Conservation (phyloP, 1,140 invertebrate species). For the Drosophila persimilis region DNA sequence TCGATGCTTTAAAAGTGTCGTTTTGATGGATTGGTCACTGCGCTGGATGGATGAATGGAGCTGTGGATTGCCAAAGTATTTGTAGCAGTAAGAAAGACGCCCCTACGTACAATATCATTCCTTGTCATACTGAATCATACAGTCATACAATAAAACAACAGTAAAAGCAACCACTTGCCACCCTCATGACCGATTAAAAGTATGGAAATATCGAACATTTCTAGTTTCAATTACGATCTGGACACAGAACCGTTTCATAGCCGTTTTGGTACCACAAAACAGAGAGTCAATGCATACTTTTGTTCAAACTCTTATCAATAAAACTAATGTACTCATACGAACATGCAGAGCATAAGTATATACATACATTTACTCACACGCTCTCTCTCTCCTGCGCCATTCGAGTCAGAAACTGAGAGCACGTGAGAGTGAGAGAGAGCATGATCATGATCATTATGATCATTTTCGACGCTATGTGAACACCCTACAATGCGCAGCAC, state of each 20-base stretch:
- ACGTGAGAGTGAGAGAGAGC: slow-evolving; percentile 8
- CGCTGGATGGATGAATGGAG: no score
- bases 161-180: background rate
- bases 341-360: background rate
- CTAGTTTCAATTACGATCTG: slow-evolving; percentile 8
- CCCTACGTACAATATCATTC: background rate
- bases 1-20: slow-evolving; percentile 2
- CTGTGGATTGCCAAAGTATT: no score
- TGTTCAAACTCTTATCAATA: no score
- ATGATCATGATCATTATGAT: slow-evolving; percentile 2
- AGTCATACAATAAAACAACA: slow-evolving; percentile 4
- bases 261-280: slow-evolving; percentile 21
- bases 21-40: background rate
- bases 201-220: slow-evolving; percentile 6
- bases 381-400: slow-evolving; percentile 3
- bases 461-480: slow-evolving; percentile 17
- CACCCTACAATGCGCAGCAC: slow-evolving; percentile 10
- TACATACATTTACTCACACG: background rate
- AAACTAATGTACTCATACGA: no score
- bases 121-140: slow-evolving; percentile 6
- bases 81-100: no score
- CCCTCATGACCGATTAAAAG: slow-evolving; percentile 1
- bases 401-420: slow-evolving; percentile 6
- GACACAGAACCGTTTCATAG: slow-evolving; percentile 22
- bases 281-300: slow-evolving; percentile 1